Base-by-base conservation (phyloP, 2,797 vertebrate genomes). In the Myotis pilosus region DNA sequence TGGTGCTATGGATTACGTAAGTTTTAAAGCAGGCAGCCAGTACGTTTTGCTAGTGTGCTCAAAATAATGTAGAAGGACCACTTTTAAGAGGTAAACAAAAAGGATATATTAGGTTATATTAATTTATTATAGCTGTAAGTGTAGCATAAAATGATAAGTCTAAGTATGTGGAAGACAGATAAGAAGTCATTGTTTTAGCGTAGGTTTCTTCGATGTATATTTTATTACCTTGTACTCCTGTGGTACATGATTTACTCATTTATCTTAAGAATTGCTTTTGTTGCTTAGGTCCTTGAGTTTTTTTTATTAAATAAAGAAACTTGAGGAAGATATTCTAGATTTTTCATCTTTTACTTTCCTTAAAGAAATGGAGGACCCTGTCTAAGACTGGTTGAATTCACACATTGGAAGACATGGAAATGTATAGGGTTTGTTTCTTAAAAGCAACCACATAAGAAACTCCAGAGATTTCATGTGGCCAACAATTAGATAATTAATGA, bases 111-210 rank as follows among this genome's bases (percentile, higher is more conserved):
- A 55, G 33, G 30, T 69, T 80, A 80, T 47, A 53, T 9, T 94
- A 87, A 89, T 87, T 92, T 76, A 33, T 75, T 85, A 19, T 79
- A 88, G 30, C 30, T 87, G 1, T 71, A 69, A 74, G 16, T 83
- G 2, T 64, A 47, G 23, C n/a, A 87, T 68, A 89, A 89, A 92
- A 86, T 92, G 44, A 57, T 69, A 16, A 81, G 2, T 57, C 41
- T 69, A 41, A 78, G 1, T 47, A 84, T 78, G 8, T 7, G 38
- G 44, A 86, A 87, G 44, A 87, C 13, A 87, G 36, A 74, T 91
- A 89, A 87, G 6, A 91, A 89, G 88, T 81, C 2, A 36, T 86
- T 83, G 80, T 87, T 89, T 92, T 62, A 93, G 6, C 64, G 44
- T 69, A 81, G 17, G 1, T 22, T 87, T 92, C 79, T 86, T 19